phyloP scores from a whole-genome alignment of 2,888 invertebrate species.

The Amphipoea lucens region DNA sequence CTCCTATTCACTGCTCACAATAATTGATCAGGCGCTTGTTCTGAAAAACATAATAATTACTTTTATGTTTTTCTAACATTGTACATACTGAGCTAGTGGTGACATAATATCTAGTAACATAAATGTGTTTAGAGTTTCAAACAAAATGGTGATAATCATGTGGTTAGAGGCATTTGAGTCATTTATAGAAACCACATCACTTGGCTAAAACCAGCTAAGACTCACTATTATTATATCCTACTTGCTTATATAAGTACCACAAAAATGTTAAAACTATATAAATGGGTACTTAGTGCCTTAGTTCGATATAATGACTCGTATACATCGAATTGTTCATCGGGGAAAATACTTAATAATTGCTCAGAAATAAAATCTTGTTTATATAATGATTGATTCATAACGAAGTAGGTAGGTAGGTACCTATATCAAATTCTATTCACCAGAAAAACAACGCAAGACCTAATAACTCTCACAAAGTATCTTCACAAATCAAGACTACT shows the following conservation, averaged over 20 bases:
- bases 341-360: slow-evolving; percentile 9
- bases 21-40: slow-evolving; percentile 30
- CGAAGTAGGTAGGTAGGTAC: neutral
- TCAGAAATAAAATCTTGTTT: neutral
- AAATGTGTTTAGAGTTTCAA: neutral
- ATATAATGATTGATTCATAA: neutral
- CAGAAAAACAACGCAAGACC: neutral
- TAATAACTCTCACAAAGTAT: neutral
- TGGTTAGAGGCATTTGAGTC: slow-evolving; percentile 3
- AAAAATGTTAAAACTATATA: neutral
- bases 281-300: neutral
- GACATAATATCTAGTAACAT: neutral
- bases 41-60: neutral
- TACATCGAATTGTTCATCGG: neutral
- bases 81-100: neutral
- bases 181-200: slow-evolving; percentile 6
- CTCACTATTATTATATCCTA: neutral
- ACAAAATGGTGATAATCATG: slow-evolving; percentile 16
- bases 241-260: neutral
- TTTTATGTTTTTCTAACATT: neutral
- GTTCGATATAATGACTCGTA: neutral
- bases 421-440: neutral
- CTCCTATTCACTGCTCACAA: slow-evolving; percentile 21
- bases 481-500: neutral
- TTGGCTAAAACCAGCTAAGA: neutral